phyloP scores from a whole-genome alignment of 2,888 invertebrate species.

The Acleris sparsana region DNA sequence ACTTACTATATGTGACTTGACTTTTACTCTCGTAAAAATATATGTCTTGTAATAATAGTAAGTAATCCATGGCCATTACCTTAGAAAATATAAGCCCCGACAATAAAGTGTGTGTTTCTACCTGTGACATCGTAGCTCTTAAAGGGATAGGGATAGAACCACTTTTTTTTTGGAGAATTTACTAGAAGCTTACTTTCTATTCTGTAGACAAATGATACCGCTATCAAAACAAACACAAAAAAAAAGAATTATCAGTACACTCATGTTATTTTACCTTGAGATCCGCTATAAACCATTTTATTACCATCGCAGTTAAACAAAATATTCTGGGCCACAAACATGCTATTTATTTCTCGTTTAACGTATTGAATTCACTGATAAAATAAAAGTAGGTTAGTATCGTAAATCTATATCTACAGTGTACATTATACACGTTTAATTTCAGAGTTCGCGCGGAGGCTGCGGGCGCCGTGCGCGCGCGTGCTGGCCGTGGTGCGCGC shows the following conservation, averaged over 20 bases:
- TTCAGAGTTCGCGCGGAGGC: conserved; percentile 70
- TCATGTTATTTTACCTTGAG: conserved; percentile 1
- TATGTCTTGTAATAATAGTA: too few relatives aligned
- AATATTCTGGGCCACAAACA: conserved; percentile 8
- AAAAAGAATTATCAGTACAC: too few relatives aligned
- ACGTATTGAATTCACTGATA: not conserved
- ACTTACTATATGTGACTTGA: too few relatives aligned
- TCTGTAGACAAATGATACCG: too few relatives aligned
- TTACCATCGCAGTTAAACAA: not conserved
- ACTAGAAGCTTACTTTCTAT: too few relatives aligned
- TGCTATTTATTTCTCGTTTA: not conserved
- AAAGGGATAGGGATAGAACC: too few relatives aligned
- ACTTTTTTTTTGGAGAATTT: too few relatives aligned
- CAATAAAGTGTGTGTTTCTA: too few relatives aligned
- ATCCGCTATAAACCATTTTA: not conserved
- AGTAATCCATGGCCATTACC: too few relatives aligned
- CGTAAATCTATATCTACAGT: not conserved
- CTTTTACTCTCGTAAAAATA: too few relatives aligned
- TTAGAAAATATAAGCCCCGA: too few relatives aligned
- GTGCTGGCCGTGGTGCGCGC: conserved; percentile 60
- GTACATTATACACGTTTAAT: conserved; percentile 27
- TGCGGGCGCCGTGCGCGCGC: conserved; percentile 59
- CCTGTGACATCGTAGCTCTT: too few relatives aligned
- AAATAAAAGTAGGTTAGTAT: conserved; percentile 16
- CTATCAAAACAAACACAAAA: not conserved